Evolutionary conservation across 2,797 vertebrate species (phyloP).

Genomic region (Rhabdophis nuchalis): DNA sequence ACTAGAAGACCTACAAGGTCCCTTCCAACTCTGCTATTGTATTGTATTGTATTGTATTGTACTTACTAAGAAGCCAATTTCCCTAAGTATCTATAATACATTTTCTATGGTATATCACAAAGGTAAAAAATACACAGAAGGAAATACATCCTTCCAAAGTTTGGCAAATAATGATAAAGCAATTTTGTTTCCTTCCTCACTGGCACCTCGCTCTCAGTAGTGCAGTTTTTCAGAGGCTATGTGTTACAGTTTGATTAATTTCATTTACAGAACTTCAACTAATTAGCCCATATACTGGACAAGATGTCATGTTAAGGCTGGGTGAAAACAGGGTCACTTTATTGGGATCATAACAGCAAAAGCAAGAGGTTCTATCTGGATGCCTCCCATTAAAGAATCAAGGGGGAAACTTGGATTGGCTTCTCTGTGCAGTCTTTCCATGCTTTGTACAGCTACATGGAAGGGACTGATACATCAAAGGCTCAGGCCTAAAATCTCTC

Average conservation of each 20-base stretch:
- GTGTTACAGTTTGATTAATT: background rate
- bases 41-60: too few species aligned
- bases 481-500: background rate
- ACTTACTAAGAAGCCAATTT: background rate
- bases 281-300: background rate
- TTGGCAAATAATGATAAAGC: background rate
- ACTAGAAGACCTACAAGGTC: too few species aligned
- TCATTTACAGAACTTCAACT: background rate
- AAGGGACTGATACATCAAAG: background rate
- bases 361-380: background rate
- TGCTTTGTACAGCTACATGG: background rate
- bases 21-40: too few species aligned
- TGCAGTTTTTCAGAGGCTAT: background rate
- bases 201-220: background rate
- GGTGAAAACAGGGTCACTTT: background rate
- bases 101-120: accelerated
- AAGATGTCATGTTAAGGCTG: background rate
- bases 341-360: background rate
- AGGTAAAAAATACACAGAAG: accelerated
- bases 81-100: background rate
- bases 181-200: background rate
- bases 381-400: background rate
- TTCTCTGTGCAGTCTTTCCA: background rate
- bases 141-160: background rate
- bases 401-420: background rate